Base-by-base conservation (phyloP, 2,113 vertebrate species). In the Mastomys coucha region DNA sequence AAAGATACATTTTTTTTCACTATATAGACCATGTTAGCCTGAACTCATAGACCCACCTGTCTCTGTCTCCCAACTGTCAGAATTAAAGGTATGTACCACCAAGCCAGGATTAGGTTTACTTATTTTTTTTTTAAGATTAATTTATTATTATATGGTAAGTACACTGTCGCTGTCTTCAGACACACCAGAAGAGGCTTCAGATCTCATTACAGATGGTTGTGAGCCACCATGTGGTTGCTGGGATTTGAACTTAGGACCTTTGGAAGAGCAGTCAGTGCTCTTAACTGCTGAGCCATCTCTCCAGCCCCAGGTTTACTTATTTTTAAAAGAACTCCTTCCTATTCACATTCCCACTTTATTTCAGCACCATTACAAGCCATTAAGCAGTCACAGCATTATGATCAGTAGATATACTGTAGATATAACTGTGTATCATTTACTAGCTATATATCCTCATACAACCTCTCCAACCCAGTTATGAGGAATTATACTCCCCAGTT, bases 321-420 rank as follows among this genome's bases (percentile, higher is more conserved):
- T 81, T 53, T 26, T 76, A 82, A 28, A 65, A 96, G 16, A 49
- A 16, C 9, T 36, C 24, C 26, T 33, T 42, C 65, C 2, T 88
- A 13, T 39, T 51, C 49, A 26, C 36, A 58, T 24, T 75, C 42
- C 17, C 10, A 45, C 26, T 53, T 58, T 13, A 58, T 73, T 73
- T 56, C 45, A 89, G 56, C 17, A 56, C 39, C 13, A 81, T 92
- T 14, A 93, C 9, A 86, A 97, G 10, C 45, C 56, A 96, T 87
- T 92, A 96, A 88, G 19, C 36, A 36, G 89, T 92, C 42, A 49
- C 9, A 95, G 51, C 11, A 86, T 19, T 60, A 14, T 45, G 20
- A 63, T 24, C 4, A 75, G 12, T 88, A 56, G 84, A 31, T 39
- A 73, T 9, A 39, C n/a, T 73, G 5, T 4, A 73, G n/a, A 42